Percentiles rank a stretch among this genome's conserved stretches.
Conservation (phyloP, 2,888 invertebrate species). For the Coenonympha arcania region DNA sequence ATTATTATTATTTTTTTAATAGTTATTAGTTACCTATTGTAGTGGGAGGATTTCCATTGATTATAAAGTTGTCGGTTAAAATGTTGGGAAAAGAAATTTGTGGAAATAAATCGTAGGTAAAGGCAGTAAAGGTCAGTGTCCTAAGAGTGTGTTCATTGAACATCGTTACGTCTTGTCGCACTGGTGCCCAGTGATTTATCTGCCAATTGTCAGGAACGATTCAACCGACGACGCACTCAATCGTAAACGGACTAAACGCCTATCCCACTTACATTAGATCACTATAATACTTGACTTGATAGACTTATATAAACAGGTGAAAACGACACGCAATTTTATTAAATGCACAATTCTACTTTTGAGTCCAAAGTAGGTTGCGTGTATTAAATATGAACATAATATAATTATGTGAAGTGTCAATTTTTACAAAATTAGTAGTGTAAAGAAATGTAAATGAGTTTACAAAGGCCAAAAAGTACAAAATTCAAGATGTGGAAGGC, state of each 20-base stretch:
- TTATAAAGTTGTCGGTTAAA: too few relatives aligned
- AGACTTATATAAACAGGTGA: conserved; percentile 6
- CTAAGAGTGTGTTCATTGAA: conserved; percentile 55
- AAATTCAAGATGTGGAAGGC: conserved; percentile 70
- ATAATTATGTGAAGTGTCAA: neutral
- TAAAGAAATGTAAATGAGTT: conserved; percentile 54
- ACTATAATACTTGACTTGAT: conserved; percentile 8
- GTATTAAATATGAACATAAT: too few relatives aligned
- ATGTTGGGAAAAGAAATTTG: neutral
- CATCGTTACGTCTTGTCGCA: conserved; percentile 51
- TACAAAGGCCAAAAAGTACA: conserved; percentile 55
- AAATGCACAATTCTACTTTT: conserved; percentile 4
- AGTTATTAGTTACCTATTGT: too few relatives aligned
- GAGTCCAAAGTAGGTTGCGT: neutral
- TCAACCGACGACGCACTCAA: conserved; percentile 17
- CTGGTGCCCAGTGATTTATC: conserved; percentile 50
- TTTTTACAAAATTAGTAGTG: conserved; percentile 20
- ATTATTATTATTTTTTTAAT: too few relatives aligned
- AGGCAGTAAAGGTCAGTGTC: conserved; percentile 49
- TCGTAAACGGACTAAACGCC: conserved; percentile 12
- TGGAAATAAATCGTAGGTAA: conserved; percentile 12
- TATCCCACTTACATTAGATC: conserved; percentile 26
- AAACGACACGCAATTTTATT: neutral
- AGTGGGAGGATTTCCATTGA: too few relatives aligned
- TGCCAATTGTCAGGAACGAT: conserved; percentile 46